Evolutionary conservation across 1,140 invertebrate species (phyloP).

Genomic region (Lerema accius): DNA sequence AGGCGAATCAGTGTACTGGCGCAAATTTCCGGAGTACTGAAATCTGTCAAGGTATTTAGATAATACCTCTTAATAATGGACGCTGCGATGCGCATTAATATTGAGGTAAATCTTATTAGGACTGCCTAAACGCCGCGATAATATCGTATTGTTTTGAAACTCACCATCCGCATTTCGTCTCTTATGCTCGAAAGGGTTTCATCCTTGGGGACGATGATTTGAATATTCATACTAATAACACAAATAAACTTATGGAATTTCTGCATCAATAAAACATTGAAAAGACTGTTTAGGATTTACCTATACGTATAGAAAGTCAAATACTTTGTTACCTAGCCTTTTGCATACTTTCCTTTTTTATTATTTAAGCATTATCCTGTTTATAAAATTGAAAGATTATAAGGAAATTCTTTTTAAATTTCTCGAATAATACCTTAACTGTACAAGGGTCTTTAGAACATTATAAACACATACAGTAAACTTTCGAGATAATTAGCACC

Average conservation of each 20-base stretch:
- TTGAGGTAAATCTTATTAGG: conserved; percentile 82
- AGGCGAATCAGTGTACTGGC: conserved; percentile 30
- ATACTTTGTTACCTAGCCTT: too few species aligned
- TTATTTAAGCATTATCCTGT: too few species aligned
- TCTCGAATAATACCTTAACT: too few species aligned
- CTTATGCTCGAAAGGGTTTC: conserved; percentile 75
- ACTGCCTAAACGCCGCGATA: conserved; percentile 76
- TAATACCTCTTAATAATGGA: conserved; percentile 78
- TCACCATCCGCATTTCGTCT: conserved; percentile 73
- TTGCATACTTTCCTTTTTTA: too few species aligned
- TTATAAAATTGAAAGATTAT: too few species aligned
- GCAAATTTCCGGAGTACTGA: conserved; percentile 40
- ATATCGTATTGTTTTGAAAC: conserved; percentile 81
- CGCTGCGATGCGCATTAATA: conserved; percentile 77
- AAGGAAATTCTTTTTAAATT: too few species aligned
- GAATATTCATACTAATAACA: conserved; percentile 40
- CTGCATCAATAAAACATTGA: background rate
- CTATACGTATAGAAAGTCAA: too few species aligned
- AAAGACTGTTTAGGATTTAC: too few species aligned
- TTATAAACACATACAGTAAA: too few species aligned
- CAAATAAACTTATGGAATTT: conserved; percentile 17
- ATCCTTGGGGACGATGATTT: conserved; percentile 65
- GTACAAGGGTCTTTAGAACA: too few species aligned
- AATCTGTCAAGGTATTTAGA: conserved; percentile 61
- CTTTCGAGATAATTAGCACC: too few species aligned